phyloP scores from a whole-genome alignment of 2,113 vertebrate species.

The Malurus alboscapulatus region DNA sequence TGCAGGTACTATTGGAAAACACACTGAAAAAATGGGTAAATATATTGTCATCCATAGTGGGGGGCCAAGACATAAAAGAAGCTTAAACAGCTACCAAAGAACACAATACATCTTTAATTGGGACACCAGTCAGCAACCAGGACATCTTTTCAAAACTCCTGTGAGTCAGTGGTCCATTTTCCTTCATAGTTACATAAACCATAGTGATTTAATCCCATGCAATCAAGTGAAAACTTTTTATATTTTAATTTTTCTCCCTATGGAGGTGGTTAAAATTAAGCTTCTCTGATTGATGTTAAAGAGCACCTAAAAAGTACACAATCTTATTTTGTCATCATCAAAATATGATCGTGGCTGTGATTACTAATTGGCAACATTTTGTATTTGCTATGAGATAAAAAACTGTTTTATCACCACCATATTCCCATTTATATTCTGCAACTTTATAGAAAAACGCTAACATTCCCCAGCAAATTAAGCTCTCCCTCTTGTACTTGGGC shows the following conservation, averaged over 20 bases:
- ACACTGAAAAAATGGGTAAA: not conserved
- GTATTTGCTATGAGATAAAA: not conserved
- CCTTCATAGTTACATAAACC: not conserved
- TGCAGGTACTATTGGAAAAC: not conserved
- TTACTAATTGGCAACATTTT: not conserved
- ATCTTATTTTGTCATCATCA: not conserved
- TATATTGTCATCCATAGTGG: not conserved
- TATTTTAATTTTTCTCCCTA: not conserved
- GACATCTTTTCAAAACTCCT: not conserved
- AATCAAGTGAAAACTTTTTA: not conserved
- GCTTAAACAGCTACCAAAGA: not conserved
- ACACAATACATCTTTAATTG: not conserved
- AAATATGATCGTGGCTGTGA: not conserved
- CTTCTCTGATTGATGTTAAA: not conserved
- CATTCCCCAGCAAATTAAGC: not conserved
- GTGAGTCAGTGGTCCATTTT: not conserved
- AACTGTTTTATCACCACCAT: not conserved
- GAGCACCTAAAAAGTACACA: not conserved
- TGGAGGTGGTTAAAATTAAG: not conserved
- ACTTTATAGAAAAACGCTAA: not conserved
- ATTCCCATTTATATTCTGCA: not conserved
- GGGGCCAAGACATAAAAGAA: not conserved
- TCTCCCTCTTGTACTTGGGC: not conserved
- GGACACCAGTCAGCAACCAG: not conserved
- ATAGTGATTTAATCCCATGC: not conserved